Percentiles rank a stretch among this genome's conserved stretches.
These are phyloP conservation scores for Hyperopisus bebe DNA, from an alignment of 2,113 vertebrate genomes.

Conservation along the genomic window DNA sequence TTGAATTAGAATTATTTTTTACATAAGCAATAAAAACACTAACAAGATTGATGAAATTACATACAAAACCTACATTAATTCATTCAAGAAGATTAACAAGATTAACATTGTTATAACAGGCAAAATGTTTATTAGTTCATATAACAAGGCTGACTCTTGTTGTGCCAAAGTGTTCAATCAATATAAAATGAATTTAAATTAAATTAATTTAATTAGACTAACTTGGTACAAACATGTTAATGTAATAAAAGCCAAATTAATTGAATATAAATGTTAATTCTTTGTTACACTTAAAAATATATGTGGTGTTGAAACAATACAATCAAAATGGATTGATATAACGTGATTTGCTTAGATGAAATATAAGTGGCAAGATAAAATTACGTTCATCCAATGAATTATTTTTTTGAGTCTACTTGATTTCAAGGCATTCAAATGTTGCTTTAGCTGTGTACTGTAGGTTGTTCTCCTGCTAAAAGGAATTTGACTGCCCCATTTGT, in stretches of 20 bases:
- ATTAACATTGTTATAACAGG: neutral
- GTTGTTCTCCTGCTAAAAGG: neutral
- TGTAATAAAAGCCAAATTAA: neutral
- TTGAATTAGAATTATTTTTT: neutral
- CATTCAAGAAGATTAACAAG: neutral
- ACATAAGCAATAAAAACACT: neutral
- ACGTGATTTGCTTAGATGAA: too few species aligned
- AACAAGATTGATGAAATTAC: too few species aligned
- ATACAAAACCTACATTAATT: neutral
- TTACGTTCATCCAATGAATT: too few species aligned
- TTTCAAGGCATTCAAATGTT: neutral
- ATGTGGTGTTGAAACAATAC: too few species aligned
- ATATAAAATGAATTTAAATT: neutral
- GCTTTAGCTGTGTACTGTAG: neutral
- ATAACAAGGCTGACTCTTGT: neutral
- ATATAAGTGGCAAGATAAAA: too few species aligned
- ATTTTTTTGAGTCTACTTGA: neutral
- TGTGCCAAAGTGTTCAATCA: neutral
- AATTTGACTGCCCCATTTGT: neutral
- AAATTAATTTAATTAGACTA: neutral
- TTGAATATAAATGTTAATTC: neutral
- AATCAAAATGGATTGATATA: too few species aligned
- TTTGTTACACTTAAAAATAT: neutral
- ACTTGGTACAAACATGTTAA: neutral
- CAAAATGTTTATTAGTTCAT: neutral